phyloP scores from a whole-genome alignment of 2,888 invertebrate genomes.

The Epirrita christyi region DNA sequence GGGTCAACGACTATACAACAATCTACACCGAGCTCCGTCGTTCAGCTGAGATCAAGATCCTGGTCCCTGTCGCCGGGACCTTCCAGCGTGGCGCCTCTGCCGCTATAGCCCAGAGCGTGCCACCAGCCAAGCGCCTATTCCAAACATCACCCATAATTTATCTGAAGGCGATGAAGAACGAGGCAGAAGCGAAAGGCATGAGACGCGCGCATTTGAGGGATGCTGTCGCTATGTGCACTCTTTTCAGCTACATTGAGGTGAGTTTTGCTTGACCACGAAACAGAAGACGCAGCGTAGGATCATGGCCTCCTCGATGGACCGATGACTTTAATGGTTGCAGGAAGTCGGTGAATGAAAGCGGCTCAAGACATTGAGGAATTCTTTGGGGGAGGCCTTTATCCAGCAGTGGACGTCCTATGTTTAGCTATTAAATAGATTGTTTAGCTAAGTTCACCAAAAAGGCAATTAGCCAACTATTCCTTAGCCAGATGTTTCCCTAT shows the following conservation, averaged over 20 bases:
- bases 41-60: conserved; percentile 85
- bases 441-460: too few species aligned
- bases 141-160: conserved; percentile 92
- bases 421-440: too few species aligned
- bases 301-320: too few species aligned
- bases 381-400: too few species aligned
- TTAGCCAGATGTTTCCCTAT: too few species aligned
- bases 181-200: conserved; percentile 92
- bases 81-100: conserved; percentile 90
- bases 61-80: conserved; percentile 88
- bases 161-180: conserved; percentile 95
- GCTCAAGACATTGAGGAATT: too few species aligned
- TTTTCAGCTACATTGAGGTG: conserved; percentile 84
- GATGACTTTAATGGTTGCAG: too few species aligned
- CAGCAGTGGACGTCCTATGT: too few species aligned
- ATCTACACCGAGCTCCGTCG: conserved; percentile 89
- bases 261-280: neutral
- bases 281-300: too few species aligned
- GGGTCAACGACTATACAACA: conserved; percentile 88
- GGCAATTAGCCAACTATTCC: too few species aligned
- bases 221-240: conserved; percentile 95
- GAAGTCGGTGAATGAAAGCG: too few species aligned
- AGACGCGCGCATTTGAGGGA: conserved; percentile 93
- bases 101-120: conserved; percentile 86
- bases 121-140: conserved; percentile 83